These are phyloP conservation scores for Pipa parva DNA, from an alignment of 2,113 vertebrate genomes.

Conservation along the genomic window DNA sequence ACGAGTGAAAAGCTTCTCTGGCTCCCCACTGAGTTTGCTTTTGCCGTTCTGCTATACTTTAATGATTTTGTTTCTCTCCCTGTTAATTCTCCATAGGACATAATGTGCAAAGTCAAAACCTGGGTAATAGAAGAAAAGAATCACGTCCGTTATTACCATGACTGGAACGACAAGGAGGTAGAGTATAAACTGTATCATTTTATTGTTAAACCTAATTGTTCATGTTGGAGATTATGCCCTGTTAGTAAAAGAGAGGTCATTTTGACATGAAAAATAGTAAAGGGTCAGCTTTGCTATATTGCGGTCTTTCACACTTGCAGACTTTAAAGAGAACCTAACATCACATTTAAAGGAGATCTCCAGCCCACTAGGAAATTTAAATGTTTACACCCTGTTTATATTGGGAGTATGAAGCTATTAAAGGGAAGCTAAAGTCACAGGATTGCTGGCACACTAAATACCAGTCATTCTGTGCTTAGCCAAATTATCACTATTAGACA, in stretches of 20 bases:
- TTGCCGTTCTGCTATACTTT: constrained; percentile 73
- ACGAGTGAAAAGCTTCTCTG: constrained; percentile 2
- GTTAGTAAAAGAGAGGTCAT: background rate
- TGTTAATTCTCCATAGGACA: constrained; percentile 79
- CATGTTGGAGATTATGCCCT: background rate
- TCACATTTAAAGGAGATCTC: no score
- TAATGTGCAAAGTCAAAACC: constrained; percentile 96
- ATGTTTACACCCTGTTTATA: no score
- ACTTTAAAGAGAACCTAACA: no score
- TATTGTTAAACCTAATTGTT: background rate
- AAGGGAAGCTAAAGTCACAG: no score
- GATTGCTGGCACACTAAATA: no score
- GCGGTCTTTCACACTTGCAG: no score
- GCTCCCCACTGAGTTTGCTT: constrained; percentile 70
- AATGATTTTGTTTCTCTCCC: constrained; percentile 78
- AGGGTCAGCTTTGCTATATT: background rate
- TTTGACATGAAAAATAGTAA: background rate
- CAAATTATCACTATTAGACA: no score
- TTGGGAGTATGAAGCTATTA: no score
- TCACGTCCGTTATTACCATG: constrained; percentile 82
- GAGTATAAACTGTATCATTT: constrained; percentile 48
- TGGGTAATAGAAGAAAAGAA: constrained; percentile 93
- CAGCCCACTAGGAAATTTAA: no score
- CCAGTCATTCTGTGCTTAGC: no score
- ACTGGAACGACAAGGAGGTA: constrained; percentile 95